Conservation (phyloP, 2,797 vertebrate species). For the Liparis tanakae region DNA sequence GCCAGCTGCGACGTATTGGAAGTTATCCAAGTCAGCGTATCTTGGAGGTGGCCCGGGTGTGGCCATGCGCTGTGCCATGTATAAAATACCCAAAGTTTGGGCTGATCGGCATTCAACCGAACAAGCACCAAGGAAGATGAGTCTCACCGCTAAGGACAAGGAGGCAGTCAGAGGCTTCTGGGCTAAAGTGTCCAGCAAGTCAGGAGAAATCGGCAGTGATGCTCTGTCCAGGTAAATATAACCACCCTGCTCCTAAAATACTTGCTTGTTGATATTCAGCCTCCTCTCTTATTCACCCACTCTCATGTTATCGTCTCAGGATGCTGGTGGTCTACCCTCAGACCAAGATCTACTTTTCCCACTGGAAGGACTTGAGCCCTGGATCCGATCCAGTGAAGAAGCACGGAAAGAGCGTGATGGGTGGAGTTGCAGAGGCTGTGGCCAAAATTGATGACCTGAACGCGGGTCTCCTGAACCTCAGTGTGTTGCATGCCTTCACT, state of each 20-base stretch:
- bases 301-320: slow-evolving; percentile 63
- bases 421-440: slow-evolving; percentile 67
- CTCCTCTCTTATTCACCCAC: not conserved
- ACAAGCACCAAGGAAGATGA: not conserved
- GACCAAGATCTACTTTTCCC: slow-evolving; percentile 90
- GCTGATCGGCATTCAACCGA: not conserved
- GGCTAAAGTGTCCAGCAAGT: slow-evolving; percentile 32
- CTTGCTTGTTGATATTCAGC: not conserved
- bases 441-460: slow-evolving; percentile 79
- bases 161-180: slow-evolving; percentile 66
- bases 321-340: slow-evolving; percentile 81
- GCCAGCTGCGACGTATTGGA: slow-evolving; percentile 32
- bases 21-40: slow-evolving; percentile 30
- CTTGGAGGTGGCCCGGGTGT: slow-evolving; percentile 25
- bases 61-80: slow-evolving; percentile 8
- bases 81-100: slow-evolving; percentile 39
- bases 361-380: slow-evolving; percentile 82
- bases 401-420: slow-evolving; percentile 79
- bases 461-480: slow-evolving; percentile 76
- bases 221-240: slow-evolving; percentile 80
- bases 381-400: slow-evolving; percentile 76
- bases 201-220: slow-evolving; percentile 67
- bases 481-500: slow-evolving; percentile 87
- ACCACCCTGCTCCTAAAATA: slow-evolving; percentile 15
- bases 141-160: slow-evolving; percentile 76